phyloP scores from a whole-genome alignment of 2,797 vertebrate species.

The Salmo trutta region DNA sequence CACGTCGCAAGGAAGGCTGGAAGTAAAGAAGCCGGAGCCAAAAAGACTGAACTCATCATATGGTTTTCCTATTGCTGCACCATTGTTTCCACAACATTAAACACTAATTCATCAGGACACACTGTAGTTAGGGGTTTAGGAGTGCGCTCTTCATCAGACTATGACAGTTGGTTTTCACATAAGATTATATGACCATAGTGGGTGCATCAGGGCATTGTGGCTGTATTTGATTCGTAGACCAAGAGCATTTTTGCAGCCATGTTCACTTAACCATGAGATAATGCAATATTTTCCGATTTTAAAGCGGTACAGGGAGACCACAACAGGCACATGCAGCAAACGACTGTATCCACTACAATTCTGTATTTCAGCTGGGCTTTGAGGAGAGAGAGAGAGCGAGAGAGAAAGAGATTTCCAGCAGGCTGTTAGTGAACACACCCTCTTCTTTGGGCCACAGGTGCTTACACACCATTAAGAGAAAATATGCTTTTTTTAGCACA shows the following conservation, averaged over 20 bases:
- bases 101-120: slow-evolving; percentile 53
- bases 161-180: slow-evolving; percentile 45
- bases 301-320: slow-evolving; percentile 36
- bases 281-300: slow-evolving; percentile 52
- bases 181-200: slow-evolving; percentile 25
- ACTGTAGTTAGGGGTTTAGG: slow-evolving; percentile 31
- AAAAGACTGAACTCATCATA: slow-evolving; percentile 31
- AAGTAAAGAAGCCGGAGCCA: slow-evolving; percentile 21
- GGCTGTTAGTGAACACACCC: not conserved
- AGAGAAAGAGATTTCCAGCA: not conserved
- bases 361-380: slow-evolving; percentile 24
- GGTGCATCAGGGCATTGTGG: slow-evolving; percentile 34
- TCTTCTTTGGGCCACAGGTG: not conserved
- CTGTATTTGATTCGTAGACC: slow-evolving; percentile 34
- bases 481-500: slow-evolving; percentile 10
- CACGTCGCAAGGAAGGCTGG: slow-evolving; percentile 23
- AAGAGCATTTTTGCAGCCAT: slow-evolving; percentile 30
- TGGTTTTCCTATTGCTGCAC: slow-evolving; percentile 55
- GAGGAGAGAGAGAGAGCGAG: not conserved
- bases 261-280: slow-evolving; percentile 28
- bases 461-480: slow-evolving; percentile 5
- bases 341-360: slow-evolving; percentile 4
- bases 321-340: slow-evolving; percentile 20
- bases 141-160: slow-evolving; percentile 31
- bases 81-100: slow-evolving; percentile 66